Evolutionary conservation across 2,113 vertebrate genomes (phyloP).

Genomic region (Perccottus glenii): DNA sequence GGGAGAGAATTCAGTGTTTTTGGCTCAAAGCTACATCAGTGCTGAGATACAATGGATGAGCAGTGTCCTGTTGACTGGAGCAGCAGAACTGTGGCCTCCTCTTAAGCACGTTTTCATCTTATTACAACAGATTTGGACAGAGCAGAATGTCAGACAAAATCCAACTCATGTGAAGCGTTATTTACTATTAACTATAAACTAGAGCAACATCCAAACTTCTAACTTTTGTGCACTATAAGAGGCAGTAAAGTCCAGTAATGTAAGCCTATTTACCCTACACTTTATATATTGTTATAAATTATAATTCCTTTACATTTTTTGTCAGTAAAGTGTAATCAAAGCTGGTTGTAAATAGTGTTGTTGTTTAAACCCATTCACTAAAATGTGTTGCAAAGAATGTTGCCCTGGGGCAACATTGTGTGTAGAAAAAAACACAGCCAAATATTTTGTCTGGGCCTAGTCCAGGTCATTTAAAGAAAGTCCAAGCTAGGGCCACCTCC

Average conservation of each 20-base stretch:
- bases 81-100: not conserved
- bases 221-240: no score
- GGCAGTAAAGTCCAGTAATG: no score
- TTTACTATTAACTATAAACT: no score
- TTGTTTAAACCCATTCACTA: not conserved
- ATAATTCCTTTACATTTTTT: no score
- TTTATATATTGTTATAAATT: no score
- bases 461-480: conserved; percentile 54
- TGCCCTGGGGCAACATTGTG: not conserved
- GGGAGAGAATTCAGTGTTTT: conserved; percentile 21
- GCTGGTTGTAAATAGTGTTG: no score
- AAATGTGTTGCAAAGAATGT: not conserved
- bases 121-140: conserved; percentile 25
- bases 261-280: no score
- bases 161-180: no score
- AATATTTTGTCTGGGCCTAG: conserved; percentile 48
- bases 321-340: no score
- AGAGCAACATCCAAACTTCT: no score
- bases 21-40: conserved; percentile 33
- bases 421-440: conserved; percentile 23
- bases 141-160: no score
- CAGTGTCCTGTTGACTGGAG: conserved; percentile 22
- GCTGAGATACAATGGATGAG: conserved; percentile 20
- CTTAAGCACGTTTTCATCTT: conserved; percentile 20
- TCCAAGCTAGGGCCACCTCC: conserved; percentile 49